phyloP scores from a whole-genome alignment of 2,113 vertebrate species.

The Hemicordylus capensis region DNA sequence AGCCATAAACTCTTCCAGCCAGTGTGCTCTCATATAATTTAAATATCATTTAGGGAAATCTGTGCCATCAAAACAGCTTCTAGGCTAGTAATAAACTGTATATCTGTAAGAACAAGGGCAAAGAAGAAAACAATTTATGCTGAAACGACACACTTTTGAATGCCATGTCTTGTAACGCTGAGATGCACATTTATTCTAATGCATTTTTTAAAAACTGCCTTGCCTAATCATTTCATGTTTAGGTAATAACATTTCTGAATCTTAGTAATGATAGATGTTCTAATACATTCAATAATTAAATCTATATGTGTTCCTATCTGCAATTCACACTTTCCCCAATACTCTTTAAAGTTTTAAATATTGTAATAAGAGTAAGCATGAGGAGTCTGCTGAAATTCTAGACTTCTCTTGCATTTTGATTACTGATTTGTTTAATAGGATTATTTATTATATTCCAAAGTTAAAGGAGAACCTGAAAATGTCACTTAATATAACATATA shows the following conservation, averaged over 20 bases:
- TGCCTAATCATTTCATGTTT: slow-evolving; percentile 8
- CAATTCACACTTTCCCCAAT: slow-evolving; percentile 24
- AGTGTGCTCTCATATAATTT: not conserved
- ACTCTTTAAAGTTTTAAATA: slow-evolving; percentile 30
- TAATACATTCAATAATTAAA: not conserved
- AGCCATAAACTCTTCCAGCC: not conserved
- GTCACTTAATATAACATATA: slow-evolving; percentile 27
- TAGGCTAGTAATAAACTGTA: slow-evolving; percentile 7
- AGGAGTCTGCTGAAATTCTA: slow-evolving; percentile 37
- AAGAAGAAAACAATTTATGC: not conserved
- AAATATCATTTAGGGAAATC: accelerated
- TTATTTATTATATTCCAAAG: slow-evolving; percentile 55
- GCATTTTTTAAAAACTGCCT: not conserved
- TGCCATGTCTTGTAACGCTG: not conserved
- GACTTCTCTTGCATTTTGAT: slow-evolving; percentile 54
- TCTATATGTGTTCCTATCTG: not conserved
- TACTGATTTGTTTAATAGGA: slow-evolving; percentile 42
- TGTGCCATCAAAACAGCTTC: not conserved
- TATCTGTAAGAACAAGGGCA: not conserved
- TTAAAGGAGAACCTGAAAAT: slow-evolving; percentile 45
- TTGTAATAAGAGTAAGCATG: slow-evolving; percentile 47
- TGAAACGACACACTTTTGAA: not conserved
- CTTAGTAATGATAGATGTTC: not conserved
- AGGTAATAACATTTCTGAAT: not conserved
- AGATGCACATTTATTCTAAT: not conserved